A percentile compares a stretch with the other conserved stretches of the same genome.
These are phyloP conservation scores for Dendrolimus kikuchii DNA, from an alignment of 1,140 invertebrate species.

Conservation along the genomic window DNA sequence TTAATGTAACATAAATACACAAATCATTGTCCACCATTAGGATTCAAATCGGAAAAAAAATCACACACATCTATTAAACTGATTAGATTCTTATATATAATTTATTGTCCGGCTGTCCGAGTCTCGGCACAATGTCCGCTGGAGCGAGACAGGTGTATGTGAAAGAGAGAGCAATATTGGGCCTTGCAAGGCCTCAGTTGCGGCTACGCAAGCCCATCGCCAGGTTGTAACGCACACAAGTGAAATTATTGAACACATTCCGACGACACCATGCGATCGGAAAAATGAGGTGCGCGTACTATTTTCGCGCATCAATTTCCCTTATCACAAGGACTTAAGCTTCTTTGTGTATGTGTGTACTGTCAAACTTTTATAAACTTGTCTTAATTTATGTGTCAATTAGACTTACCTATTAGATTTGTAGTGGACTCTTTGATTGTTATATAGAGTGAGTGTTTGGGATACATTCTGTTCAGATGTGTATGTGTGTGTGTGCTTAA, in stretches of 20 bases:
- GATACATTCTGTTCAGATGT: no score
- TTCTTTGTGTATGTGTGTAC: no score
- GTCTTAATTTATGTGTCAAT: no score
- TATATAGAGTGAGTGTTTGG: no score
- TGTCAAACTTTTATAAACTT: no score
- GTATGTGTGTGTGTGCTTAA: no score
- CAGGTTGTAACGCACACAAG: conserved; percentile 56
- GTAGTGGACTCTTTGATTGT: no score
- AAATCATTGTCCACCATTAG: conserved; percentile 36
- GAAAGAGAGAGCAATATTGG: conserved; percentile 53
- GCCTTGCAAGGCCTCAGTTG: conserved; percentile 71
- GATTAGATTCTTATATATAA: conserved; percentile 69
- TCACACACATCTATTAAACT: conserved; percentile 67
- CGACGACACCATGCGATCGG: conserved; percentile 28
- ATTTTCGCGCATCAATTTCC: no score
- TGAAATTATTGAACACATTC: conserved; percentile 30
- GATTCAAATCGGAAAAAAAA: conserved; percentile 47
- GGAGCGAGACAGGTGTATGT: conserved; percentile 36
- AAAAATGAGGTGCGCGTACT: conserved; percentile 19
- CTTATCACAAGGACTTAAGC: no score
- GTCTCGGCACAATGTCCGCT: conserved; percentile 60
- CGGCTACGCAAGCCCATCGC: conserved; percentile 55
- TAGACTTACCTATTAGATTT: no score
- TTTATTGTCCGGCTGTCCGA: conserved; percentile 58
- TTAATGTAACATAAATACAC: conserved; percentile 10